These are phyloP conservation scores for Caenorhabditis tropicalis DNA, from an alignment of 1,140 invertebrate genomes.

Conservation along the genomic window DNA sequence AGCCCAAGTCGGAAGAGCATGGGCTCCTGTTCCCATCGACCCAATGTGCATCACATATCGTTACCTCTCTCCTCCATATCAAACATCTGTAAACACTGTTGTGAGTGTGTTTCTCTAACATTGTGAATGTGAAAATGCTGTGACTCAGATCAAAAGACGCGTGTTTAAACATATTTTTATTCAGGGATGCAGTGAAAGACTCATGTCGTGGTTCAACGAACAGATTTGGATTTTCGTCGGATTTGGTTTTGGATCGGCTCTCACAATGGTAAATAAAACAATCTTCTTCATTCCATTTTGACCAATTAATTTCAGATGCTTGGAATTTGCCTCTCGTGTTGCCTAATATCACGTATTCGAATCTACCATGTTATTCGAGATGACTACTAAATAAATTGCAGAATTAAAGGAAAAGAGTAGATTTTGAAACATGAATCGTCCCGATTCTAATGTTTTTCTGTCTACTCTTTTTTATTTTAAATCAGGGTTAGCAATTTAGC, in stretches of 20 bases:
- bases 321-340: slow-evolving; percentile 30
- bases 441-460: neutral
- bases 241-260: slow-evolving; percentile 48
- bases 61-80: slow-evolving; percentile 65
- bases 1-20: slow-evolving; percentile 66
- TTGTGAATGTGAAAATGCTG: neutral
- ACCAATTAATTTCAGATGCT: slow-evolving; percentile 44
- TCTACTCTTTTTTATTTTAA: too few species aligned
- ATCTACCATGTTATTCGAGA: slow-evolving; percentile 21
- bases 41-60: slow-evolving; percentile 69
- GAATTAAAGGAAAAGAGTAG: neutral
- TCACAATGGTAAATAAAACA: neutral
- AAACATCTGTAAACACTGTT: slow-evolving; percentile 60
- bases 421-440: neutral
- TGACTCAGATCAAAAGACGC: neutral
- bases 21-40: slow-evolving; percentile 65
- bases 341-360: neutral
- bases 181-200: slow-evolving; percentile 59
- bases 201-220: slow-evolving; percentile 58
- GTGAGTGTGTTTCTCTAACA: slow-evolving; percentile 33
- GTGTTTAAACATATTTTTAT: neutral
- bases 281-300: neutral
- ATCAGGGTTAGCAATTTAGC: too few species aligned
- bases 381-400: neutral
- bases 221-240: slow-evolving; percentile 61